phyloP scores from a whole-genome alignment of 1,140 invertebrate species.

The Aradophagus sp. region DNA sequence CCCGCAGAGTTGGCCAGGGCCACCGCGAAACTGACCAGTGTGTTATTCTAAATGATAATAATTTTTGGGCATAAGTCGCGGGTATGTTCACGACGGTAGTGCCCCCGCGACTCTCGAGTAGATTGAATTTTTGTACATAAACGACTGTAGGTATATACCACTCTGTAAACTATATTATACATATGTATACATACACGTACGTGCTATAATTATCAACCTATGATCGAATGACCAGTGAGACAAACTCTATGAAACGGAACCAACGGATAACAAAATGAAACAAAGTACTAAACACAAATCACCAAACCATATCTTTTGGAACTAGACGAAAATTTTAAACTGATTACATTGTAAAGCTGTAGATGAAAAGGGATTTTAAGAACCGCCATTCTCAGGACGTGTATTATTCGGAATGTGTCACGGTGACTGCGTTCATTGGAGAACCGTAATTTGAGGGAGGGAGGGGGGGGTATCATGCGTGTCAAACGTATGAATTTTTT shows the following conservation, averaged over 20 bases:
- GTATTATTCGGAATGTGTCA: conserved; percentile 42
- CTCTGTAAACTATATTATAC: conserved; percentile 60
- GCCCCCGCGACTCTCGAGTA: conserved; percentile 56
- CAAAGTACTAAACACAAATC: conserved; percentile 20
- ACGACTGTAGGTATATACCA: conserved; percentile 58
- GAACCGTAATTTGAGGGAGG: conserved; percentile 10
- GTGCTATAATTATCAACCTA: conserved; percentile 50
- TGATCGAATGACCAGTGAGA: conserved; percentile 23
- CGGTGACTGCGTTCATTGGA: conserved; percentile 35
- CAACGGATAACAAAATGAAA: no score
- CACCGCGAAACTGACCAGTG: conserved; percentile 57
- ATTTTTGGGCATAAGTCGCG: conserved; percentile 67
- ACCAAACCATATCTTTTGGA: conserved; percentile 45
- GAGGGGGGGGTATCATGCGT: no score
- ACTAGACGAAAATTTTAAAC: conserved; percentile 13
- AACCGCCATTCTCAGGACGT: conserved; percentile 56
- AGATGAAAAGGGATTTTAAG: conserved; percentile 8
- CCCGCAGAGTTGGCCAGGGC: conserved; percentile 53
- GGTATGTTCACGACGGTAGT: conserved; percentile 40
- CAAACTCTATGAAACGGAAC: conserved; percentile 10
- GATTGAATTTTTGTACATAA: conserved; percentile 65
- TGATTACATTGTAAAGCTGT: conserved; percentile 11
- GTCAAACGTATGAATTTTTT: no score
- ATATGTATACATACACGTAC: conserved; percentile 61
- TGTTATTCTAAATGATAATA: conserved; percentile 62